These are phyloP conservation scores for Caenorhabditis becei DNA, from an alignment of 2,888 invertebrate species.

Conservation along the genomic window DNA sequence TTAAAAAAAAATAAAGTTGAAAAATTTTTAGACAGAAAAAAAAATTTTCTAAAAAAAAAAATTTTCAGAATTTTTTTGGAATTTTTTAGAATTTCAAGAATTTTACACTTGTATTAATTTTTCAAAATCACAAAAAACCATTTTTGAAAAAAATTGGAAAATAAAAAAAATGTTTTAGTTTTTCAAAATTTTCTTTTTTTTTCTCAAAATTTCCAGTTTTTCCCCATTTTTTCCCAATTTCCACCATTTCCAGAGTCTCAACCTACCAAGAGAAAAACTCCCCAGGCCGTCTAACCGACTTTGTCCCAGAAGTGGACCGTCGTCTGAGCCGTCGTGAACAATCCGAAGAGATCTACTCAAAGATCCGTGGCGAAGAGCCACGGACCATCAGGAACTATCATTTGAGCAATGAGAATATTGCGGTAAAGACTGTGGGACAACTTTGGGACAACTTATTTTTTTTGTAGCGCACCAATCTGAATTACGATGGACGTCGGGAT, in stretches of 20 bases:
- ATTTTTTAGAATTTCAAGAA: too few species aligned
- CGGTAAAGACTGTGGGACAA: slow-evolving; percentile 4
- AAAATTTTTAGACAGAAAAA: too few species aligned
- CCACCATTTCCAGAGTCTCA: slow-evolving; percentile 28
- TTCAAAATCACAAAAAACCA: too few species aligned
- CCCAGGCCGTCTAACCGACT: slow-evolving; percentile 78
- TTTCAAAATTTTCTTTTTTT: too few species aligned
- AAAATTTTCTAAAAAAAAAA: too few species aligned
- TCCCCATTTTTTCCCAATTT: background rate
- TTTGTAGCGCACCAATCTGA: slow-evolving; percentile 52
- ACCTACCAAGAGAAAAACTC: slow-evolving; percentile 59
- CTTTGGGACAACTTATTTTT: too few species aligned
- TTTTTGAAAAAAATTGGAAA: too few species aligned
- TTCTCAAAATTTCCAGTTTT: background rate
- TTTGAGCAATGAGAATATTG: slow-evolving; percentile 53
- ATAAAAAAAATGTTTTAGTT: too few species aligned
- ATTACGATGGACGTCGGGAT: slow-evolving; percentile 51
- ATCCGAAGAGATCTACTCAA: slow-evolving; percentile 47
- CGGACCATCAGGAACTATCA: slow-evolving; percentile 67
- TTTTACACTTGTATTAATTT: too few species aligned
- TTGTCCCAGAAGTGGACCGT: slow-evolving; percentile 78
- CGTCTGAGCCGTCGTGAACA: slow-evolving; percentile 42
- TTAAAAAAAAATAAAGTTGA: too few species aligned
- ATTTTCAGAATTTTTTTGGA: too few species aligned
- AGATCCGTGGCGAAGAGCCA: slow-evolving; percentile 41